Percentiles rank a stretch among this genome's conserved stretches.
Evolutionary conservation across 2,113 vertebrate genomes (phyloP).

Genomic region (Brienomyrus brachyistius): DNA sequence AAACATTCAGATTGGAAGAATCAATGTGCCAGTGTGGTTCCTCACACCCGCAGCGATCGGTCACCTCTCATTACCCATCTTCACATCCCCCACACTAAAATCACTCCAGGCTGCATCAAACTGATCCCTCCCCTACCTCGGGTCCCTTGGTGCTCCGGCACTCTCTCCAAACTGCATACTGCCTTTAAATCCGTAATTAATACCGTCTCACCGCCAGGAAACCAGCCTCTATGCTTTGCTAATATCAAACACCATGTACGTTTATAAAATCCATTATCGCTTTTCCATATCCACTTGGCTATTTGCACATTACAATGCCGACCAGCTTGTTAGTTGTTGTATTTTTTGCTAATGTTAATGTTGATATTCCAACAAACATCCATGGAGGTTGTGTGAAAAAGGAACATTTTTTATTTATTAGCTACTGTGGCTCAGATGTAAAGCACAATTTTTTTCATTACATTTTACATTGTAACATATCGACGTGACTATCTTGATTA

Average conservation of each 20-base stretch:
- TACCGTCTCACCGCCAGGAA: background rate
- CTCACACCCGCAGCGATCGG: background rate
- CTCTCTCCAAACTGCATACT: background rate
- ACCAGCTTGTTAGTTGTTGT: too few relatives aligned
- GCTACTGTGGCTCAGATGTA: background rate
- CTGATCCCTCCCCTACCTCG: background rate
- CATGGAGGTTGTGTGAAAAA: background rate
- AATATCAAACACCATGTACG: too few relatives aligned
- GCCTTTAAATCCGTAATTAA: background rate
- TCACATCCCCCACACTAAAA: background rate
- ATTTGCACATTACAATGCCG: background rate
- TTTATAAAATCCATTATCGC: background rate
- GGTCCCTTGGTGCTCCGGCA: background rate
- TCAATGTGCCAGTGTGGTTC: background rate
- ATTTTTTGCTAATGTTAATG: background rate
- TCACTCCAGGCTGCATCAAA: background rate
- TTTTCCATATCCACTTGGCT: background rate
- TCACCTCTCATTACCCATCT: background rate
- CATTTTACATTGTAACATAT: background rate
- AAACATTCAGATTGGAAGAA: background rate
- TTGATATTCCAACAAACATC: background rate
- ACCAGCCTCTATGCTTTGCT: too few relatives aligned
- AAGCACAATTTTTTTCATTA: background rate
- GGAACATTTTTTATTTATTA: background rate
- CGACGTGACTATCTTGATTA: background rate